These are phyloP conservation scores for Lepidotrigona ventralis DNA, from an alignment of 1,140 invertebrate genomes.

Conservation along the genomic window DNA sequence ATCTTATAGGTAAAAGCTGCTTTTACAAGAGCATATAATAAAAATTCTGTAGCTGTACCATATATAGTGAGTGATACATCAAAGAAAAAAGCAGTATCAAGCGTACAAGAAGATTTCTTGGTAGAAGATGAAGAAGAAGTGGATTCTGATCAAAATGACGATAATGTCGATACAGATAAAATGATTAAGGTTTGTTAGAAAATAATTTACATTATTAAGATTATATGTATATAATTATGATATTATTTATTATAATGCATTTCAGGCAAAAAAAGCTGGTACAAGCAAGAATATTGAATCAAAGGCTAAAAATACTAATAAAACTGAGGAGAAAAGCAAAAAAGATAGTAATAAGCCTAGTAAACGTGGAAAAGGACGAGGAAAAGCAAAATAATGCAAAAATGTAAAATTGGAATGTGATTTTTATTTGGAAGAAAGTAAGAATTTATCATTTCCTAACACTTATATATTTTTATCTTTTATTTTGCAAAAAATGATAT, in stretches of 20 bases:
- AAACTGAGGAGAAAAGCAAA: conserved; percentile 45
- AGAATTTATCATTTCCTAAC: conserved; percentile 15
- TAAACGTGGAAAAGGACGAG: conserved; percentile 68
- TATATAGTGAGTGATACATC: conserved; percentile 84
- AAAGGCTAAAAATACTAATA: conserved; percentile 25
- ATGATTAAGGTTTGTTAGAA: conserved; percentile 87
- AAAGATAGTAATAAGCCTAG: conserved; percentile 24
- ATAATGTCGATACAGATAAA: conserved; percentile 86
- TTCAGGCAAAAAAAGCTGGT: conserved; percentile 73
- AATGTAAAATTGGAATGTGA: conserved; percentile 29
- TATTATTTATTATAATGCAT: conserved; percentile 22
- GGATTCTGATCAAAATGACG: conserved; percentile 83
- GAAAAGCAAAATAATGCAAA: conserved; percentile 60
- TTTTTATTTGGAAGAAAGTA: conserved; percentile 45
- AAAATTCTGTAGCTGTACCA: conserved; percentile 84
- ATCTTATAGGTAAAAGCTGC: conserved; percentile 90
- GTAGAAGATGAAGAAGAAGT: conserved; percentile 81
- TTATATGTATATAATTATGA: conserved; percentile 17
- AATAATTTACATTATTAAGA: conserved; percentile 39
- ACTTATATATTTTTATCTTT: conserved; percentile 19
- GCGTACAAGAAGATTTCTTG: conserved; percentile 74
- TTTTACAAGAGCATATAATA: conserved; percentile 95
- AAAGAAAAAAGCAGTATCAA: conserved; percentile 80
- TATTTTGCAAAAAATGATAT: conserved; percentile 16
- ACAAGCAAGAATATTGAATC: conserved; percentile 40